Evolutionary conservation across 1,140 invertebrate species (phyloP).

Genomic region (Aphaenogaster floridana): DNA sequence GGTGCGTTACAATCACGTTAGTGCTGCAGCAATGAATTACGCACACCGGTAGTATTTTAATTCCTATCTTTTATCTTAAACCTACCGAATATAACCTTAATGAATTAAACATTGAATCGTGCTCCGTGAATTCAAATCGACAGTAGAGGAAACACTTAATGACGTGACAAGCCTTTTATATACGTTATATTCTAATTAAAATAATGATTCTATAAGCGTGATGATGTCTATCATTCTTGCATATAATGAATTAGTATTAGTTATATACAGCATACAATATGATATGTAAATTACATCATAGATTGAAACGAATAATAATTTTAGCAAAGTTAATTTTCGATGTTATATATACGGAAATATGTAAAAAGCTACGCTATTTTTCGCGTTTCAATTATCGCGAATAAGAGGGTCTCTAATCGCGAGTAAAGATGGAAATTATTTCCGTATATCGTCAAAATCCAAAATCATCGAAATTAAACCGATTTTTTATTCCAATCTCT

Average conservation of each 20-base stretch:
- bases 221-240: background rate
- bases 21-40: background rate
- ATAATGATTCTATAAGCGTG: background rate
- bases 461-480: background rate
- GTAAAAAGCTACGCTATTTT: background rate
- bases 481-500: constrained; percentile 3
- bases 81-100: constrained; percentile 1
- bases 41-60: background rate
- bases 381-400: background rate
- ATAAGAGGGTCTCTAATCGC: background rate
- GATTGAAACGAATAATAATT: constrained; percentile 10
- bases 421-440: background rate
- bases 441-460: background rate
- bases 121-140: background rate
- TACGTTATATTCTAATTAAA: background rate
- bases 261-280: background rate
- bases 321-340: background rate
- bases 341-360: background rate
- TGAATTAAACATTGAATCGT: constrained; percentile 23
- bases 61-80: constrained; percentile 6
- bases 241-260: background rate
- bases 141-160: background rate
- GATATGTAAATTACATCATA: background rate
- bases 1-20: background rate
- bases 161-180: background rate